phyloP scores from a whole-genome alignment of 2,888 invertebrate species.

The Caenorhabditis zanzibari region DNA sequence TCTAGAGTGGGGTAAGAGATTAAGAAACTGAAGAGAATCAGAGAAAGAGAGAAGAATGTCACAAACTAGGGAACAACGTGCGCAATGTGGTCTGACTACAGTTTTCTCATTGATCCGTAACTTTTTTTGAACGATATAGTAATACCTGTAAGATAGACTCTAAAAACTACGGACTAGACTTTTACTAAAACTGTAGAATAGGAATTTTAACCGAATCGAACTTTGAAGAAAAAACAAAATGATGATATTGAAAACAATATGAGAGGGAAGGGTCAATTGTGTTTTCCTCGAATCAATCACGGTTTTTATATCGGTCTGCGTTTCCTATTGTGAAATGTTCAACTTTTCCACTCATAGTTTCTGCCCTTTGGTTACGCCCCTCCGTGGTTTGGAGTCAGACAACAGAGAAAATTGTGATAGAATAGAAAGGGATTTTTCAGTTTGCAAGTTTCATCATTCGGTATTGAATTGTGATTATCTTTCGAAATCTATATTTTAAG shows the following conservation, averaged over 20 bases:
- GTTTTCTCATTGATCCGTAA: not conserved
- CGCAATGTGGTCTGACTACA: constrained; percentile 26
- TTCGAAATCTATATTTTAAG: not conserved
- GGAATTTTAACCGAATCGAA: too few species aligned
- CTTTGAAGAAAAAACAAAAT: not conserved
- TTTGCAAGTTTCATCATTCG: too few species aligned
- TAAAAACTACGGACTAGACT: not conserved
- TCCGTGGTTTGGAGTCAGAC: constrained; percentile 32
- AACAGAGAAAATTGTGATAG: not conserved
- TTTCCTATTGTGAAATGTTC: constrained; percentile 33
- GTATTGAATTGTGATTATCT: not conserved
- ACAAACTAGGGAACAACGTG: constrained; percentile 14
- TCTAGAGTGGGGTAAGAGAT: constrained; percentile 6
- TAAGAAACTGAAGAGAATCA: not conserved
- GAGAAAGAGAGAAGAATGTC: constrained; percentile 13
- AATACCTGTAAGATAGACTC: not conserved
- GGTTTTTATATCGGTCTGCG: constrained; percentile 23
- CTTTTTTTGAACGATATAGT: not conserved
- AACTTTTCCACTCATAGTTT: not conserved
- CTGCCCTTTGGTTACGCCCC: constrained; percentile 13
- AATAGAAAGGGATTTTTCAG: too few species aligned
- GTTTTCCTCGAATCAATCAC: not conserved
- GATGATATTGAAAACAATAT: not conserved
- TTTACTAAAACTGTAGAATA: not conserved
- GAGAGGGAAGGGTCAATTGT: not conserved